Conservation (phyloP, 2,888 invertebrate species). For the Arrhopalites spinosus region DNA sequence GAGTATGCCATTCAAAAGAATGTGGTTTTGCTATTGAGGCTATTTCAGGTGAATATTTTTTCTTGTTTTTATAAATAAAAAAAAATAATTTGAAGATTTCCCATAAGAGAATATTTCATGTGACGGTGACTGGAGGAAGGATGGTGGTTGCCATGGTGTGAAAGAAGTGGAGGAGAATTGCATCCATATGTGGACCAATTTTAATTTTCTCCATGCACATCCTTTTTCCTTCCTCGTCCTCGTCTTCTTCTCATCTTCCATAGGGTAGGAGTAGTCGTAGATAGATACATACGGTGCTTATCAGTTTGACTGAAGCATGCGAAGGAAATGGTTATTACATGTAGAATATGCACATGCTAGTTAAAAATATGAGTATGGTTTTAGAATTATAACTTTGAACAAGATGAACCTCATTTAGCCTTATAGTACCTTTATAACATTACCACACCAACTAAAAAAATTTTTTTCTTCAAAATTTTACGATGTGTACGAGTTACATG, state of each 20-base stretch:
- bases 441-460: neutral
- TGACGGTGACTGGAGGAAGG: neutral
- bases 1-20: neutral
- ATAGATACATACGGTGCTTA: neutral
- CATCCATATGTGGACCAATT: conserved; percentile 25
- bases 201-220: conserved; percentile 14
- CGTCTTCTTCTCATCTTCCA: neutral
- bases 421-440: neutral
- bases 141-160: conserved; percentile 20
- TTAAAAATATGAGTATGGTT: neutral
- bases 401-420: too few species aligned
- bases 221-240: neutral
- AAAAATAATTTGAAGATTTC: neutral
- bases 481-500: neutral
- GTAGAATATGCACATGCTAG: conserved; percentile 8
- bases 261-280: neutral
- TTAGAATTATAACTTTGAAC: conserved; percentile 7
- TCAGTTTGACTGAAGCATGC: neutral
- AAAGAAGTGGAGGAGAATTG: conserved; percentile 18
- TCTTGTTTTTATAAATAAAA: neutral
- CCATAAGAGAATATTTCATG: neutral
- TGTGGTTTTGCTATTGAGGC: neutral
- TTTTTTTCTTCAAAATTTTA: neutral
- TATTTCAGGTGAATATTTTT: neutral
- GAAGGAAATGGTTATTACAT: conserved; percentile 23